These are phyloP conservation scores for Hydrozoanthus gracilis DNA, from an alignment of 92 coral and sea anemone species.

Conservation along the genomic window DNA sequence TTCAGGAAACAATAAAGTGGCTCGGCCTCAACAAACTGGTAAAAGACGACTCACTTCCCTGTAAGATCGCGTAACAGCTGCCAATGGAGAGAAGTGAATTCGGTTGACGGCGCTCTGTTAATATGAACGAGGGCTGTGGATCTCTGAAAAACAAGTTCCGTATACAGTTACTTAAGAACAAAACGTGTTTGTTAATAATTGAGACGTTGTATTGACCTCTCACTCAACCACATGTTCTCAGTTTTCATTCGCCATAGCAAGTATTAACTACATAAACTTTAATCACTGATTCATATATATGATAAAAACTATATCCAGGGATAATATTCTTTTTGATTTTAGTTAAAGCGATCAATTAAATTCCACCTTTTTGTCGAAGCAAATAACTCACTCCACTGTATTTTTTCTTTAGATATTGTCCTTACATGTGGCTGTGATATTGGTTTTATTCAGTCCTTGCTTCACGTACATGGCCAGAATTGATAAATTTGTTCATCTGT, in stretches of 20 bases:
- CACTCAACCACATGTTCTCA: not conserved
- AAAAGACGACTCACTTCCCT: not conserved
- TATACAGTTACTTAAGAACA: not conserved
- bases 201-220: not conserved
- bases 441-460: not conserved
- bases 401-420: not conserved
- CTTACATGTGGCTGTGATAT: not conserved
- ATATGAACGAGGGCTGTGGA: not conserved
- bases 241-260: not conserved
- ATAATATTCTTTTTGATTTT: too few relatives aligned
- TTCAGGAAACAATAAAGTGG: not conserved
- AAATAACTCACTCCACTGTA: not conserved
- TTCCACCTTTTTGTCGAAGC: not conserved
- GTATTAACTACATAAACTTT: not conserved
- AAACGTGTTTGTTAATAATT: slow-evolving; percentile 8
- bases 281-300: not conserved
- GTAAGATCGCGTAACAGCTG: not conserved
- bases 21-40: not conserved
- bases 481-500: not conserved
- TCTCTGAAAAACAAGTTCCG: not conserved
- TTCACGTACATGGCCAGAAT: not conserved
- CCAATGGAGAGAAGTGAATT: not conserved
- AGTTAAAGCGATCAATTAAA: not conserved
- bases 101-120: not conserved
- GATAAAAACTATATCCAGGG: not conserved